Evolutionary conservation across 2,888 invertebrate genomes (phyloP).

Genomic region (Cremastinae sp.): DNA sequence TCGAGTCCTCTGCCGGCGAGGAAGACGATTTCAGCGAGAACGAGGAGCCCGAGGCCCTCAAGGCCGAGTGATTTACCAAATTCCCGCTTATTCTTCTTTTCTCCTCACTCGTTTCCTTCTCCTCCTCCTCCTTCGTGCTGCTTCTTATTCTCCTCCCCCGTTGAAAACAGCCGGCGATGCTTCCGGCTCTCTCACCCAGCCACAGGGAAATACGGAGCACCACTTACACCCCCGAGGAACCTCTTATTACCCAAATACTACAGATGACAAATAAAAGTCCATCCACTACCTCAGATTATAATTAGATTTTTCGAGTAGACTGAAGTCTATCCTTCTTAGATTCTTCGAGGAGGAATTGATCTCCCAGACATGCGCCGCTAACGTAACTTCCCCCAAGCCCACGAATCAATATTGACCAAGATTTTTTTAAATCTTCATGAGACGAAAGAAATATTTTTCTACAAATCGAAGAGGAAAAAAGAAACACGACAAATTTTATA

Average conservation of each 20-base stretch:
- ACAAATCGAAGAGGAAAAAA: background rate
- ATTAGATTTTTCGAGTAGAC: conserved; percentile 65
- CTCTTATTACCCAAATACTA: conserved; percentile 44
- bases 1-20: conserved; percentile 75
- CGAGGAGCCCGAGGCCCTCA: conserved; percentile 76
- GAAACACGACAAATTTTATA: conserved; percentile 15
- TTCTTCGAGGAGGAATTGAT: conserved; percentile 22
- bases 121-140: too few relatives aligned
- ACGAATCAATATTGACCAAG: too few relatives aligned
- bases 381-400: too few relatives aligned
- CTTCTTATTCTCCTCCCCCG: too few relatives aligned
- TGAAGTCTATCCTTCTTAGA: conserved; percentile 20
- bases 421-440: too few relatives aligned
- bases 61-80: conserved; percentile 71
- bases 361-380: background rate
- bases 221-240: conserved; percentile 7
- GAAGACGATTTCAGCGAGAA: conserved; percentile 78
- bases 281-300: conserved; percentile 75
- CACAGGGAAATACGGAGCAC: conserved; percentile 1
- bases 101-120: background rate
- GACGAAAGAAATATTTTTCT: too few relatives aligned
- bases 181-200: too few relatives aligned
- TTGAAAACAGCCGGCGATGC: too few relatives aligned
- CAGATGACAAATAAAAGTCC: conserved; percentile 64
- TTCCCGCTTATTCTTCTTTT: too few relatives aligned